Evolutionary conservation across 64 coral and sea anemone species (phyloP).

Genomic region (Exaiptasia diaphana): DNA sequence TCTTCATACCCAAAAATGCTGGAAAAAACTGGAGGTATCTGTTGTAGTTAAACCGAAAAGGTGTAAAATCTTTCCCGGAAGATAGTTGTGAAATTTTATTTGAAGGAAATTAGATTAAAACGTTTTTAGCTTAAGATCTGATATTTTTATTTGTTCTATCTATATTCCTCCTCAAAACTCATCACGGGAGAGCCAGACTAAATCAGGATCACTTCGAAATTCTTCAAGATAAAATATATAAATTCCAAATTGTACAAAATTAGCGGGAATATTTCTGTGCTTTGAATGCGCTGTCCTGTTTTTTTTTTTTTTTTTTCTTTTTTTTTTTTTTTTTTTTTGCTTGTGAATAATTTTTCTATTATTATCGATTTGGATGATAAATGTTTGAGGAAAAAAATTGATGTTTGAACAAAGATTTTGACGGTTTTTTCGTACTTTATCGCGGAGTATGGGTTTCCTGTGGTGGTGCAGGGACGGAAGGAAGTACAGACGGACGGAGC

Average conservation of each 20-base stretch:
- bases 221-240: slow-evolving; percentile 44
- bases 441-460: too few species aligned
- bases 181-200: not conserved
- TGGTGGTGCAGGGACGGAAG: too few species aligned
- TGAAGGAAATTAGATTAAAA: not conserved
- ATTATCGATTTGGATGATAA: too few species aligned
- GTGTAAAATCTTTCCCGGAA: slow-evolving; percentile 20
- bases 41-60: slow-evolving; percentile 30
- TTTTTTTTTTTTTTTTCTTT: too few species aligned
- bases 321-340: too few species aligned
- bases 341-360: too few species aligned
- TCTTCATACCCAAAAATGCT: slow-evolving; percentile 7
- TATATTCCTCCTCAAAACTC: slow-evolving; percentile 39
- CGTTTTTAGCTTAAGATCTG: not conserved
- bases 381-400: too few species aligned
- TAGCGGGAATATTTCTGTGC: not conserved
- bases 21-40: slow-evolving; percentile 32
- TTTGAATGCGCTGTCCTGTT: too few species aligned
- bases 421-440: too few species aligned
- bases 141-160: slow-evolving; percentile 28
- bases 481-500: too few species aligned
- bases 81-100: slow-evolving; percentile 15
- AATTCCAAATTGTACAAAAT: slow-evolving; percentile 8
- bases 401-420: too few species aligned
- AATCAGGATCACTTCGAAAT: slow-evolving; percentile 24